Conservation (phyloP, 1,140 invertebrate genomes). For the Phymorhynchus buccinoides region DNA sequence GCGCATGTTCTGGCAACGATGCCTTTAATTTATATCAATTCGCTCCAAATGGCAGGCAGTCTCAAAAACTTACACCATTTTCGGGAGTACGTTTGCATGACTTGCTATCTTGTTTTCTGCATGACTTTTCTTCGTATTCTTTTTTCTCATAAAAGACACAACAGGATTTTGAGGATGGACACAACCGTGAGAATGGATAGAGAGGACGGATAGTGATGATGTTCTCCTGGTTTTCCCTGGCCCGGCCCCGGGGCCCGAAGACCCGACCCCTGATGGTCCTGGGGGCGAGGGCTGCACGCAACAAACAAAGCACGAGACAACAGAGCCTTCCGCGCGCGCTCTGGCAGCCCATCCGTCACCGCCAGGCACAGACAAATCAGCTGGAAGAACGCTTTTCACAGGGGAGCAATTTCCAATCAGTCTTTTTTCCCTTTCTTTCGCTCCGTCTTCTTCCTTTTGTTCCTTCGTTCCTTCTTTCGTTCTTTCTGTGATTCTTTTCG, state of each 20-base stretch:
- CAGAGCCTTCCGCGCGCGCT: background rate
- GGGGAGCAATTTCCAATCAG: conserved; percentile 30
- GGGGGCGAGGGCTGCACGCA: conserved; percentile 13
- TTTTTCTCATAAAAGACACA: no score
- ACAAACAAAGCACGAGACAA: background rate
- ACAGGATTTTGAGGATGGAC: background rate
- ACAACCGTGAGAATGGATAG: conserved; percentile 5
- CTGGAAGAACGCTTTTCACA: conserved; percentile 28
- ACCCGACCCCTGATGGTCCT: background rate
- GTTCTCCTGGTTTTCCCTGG: background rate
- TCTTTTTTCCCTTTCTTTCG: background rate
- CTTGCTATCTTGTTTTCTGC: no score
- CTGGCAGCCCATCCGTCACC: conserved; percentile 25
- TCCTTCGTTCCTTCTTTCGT: background rate
- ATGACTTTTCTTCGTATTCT: no score
- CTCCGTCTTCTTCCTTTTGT: background rate
- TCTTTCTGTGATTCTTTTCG: background rate
- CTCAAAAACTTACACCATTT: no score
- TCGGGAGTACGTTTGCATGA: no score
- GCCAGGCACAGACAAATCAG: conserved; percentile 23
- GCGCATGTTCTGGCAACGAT: no score
- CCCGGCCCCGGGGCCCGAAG: background rate
- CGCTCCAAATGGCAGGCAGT: no score
- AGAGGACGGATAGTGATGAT: background rate
- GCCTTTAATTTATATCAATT: no score